Base-by-base conservation (phyloP, 1,140 invertebrate species). In the Drosophila trapezifrons region DNA sequence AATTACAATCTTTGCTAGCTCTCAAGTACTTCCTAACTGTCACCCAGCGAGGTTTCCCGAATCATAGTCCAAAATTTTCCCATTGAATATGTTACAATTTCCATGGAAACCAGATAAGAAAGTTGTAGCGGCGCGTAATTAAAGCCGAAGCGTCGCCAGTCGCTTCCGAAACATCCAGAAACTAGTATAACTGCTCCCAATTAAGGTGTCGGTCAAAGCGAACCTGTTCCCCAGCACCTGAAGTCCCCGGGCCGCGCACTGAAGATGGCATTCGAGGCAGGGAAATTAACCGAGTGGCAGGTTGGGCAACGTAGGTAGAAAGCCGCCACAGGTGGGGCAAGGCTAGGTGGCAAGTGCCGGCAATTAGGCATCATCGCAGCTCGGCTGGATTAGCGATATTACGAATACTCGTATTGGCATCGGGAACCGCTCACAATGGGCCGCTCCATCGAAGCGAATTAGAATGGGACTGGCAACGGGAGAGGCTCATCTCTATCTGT, bases 151-250 rank as follows among this genome's bases (percentile, higher is more conserved):
- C 56, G 38, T 64, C 60, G 56, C 18, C 64, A 42, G 46, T 66
- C 27, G 82, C 85, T 87, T 87, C 83, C 83, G 80, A 87, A 84
- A 73, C 64, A 64, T 57, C 64, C 29, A 82, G 66, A 87, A 87
- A 87, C 83, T 59, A 73, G 83, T 87, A 80, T 71, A 89, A 80
- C 83, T 77, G 83, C 83, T 63, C 52, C 47, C 80, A 89, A 87
- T 87, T 87, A 87, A 89, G 74, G 73, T 76, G 72, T 77, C 80
- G 83, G 83, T 86, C 83, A 86, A 83, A 71, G 37, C 59, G 60
- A 89, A 89, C 83, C 80, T 72, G 83, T 86, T 86, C 63, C 37
- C 45, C 70, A 27, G 40, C 51, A 37, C 13, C 4, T 17, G 27
- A 25, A 29, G 47, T 25, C 47, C 10, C 32, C 18, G 29, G n/a